A percentile compares a stretch with the other conserved stretches of the same genome.
Conservation (phyloP, 2,797 vertebrate genomes). For the Gadopsis marmoratus region DNA sequence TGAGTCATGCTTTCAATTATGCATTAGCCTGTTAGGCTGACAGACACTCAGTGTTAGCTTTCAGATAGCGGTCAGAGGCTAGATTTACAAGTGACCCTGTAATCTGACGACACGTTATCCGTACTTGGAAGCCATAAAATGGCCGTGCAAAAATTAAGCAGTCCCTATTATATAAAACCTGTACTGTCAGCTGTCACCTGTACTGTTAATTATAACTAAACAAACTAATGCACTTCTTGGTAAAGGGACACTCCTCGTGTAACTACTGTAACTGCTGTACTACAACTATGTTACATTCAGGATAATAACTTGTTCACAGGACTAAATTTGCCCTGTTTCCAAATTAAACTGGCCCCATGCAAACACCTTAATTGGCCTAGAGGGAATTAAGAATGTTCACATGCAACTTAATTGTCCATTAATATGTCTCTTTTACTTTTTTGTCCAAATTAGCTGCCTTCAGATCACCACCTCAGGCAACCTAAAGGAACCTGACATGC, state of each 20-base stretch:
- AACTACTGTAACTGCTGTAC: slow-evolving; percentile 10
- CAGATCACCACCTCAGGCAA: slow-evolving; percentile 41
- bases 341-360: slow-evolving; percentile 51
- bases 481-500: slow-evolving; percentile 46
- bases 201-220: slow-evolving; percentile 18
- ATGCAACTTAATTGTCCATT: slow-evolving; percentile 60
- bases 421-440: slow-evolving; percentile 65
- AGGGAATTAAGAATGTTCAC: slow-evolving; percentile 63
- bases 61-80: slow-evolving; percentile 55
- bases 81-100: slow-evolving; percentile 44
- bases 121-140: slow-evolving; percentile 25
- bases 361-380: slow-evolving; percentile 65
- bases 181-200: background rate
- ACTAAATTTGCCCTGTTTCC: slow-evolving; percentile 57
- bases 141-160: background rate
- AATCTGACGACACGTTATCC: slow-evolving; percentile 20
- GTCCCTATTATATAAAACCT: background rate
- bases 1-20: slow-evolving; percentile 77
- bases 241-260: background rate
- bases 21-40: slow-evolving; percentile 63
- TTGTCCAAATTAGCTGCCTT: slow-evolving; percentile 63
- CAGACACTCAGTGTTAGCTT: slow-evolving; percentile 52
- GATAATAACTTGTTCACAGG: slow-evolving; percentile 50
- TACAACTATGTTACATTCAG: slow-evolving; percentile 29
- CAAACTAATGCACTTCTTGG: slow-evolving; percentile 6